Evolutionary conservation across 2,888 invertebrate species (phyloP), one percentile per base, ranked within the genome.

Genomic region (Stenotaenia linearis): DNA sequence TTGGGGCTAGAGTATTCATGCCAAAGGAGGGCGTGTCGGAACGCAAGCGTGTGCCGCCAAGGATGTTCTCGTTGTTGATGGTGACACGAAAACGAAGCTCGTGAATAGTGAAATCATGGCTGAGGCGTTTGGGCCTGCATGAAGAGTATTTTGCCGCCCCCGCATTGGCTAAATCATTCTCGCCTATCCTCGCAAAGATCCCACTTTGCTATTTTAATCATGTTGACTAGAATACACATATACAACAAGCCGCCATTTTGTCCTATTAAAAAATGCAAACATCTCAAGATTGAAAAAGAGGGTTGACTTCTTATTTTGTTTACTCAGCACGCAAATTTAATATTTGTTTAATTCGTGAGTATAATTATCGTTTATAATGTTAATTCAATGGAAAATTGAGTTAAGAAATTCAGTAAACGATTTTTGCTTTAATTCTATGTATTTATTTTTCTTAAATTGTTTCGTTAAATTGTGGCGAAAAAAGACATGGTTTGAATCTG

Each of bases 1-100:
- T 35, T 37, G 76, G 76, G 37, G 76, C 35, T 74, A 32, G 32
- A 37, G 76, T 35, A 76, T 76, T 76, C 76, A 76, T 76, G 37
- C 76, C 76, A 35, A 35, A 37, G 37, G 37, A 76, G 76, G 76
- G 76, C 50, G 50, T 50, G 50, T 50, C 50, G 50, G 50, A 50
- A 50, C 50, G 50, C 50, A 50, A 18, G 50, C 50, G 50, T 50
- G 50, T 50, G 50, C 50, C 50, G 50, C 50, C 50, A 50, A 50
- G 50, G 50, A 50, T 50, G 50, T 18, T n/a, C 18, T 50, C 50
- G 21, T 50, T 50, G 50, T 50, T 50, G 50, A 50, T 50, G 18
- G 18, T 18, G 50, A 50, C 50, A 50, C 50, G 50, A 50, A n/a
- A 50, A 50, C 50, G 50, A 50, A 50, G 50, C 50, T 3, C 50